Evolutionary conservation across 2,797 vertebrate species (phyloP).

Genomic region (Enteromius mattozi): DNA sequence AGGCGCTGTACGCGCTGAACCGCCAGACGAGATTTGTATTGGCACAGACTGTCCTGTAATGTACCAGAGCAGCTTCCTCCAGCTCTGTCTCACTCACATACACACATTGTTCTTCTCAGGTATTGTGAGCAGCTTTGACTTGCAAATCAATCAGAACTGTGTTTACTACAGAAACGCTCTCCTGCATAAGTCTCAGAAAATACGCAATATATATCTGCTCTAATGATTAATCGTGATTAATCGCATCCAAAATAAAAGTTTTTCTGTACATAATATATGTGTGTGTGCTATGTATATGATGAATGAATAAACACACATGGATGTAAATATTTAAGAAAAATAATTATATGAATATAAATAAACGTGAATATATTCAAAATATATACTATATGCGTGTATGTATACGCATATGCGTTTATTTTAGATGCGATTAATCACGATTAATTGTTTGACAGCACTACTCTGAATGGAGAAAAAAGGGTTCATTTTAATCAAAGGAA

Average conservation of each 20-base stretch:
- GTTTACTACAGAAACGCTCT: constrained; percentile 11
- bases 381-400: no score
- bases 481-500: background rate
- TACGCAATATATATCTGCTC: background rate
- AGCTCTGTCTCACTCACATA: background rate
- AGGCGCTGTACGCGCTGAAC: constrained; percentile 2
- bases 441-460: no score
- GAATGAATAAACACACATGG: no score
- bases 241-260: no score
- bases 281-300: no score
- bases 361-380: no score
- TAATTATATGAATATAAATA: no score
- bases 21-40: background rate
- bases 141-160: constrained; percentile 42
- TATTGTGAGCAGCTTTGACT: constrained; percentile 37
- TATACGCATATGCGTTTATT: no score
- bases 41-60: constrained; percentile 29
- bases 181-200: background rate
- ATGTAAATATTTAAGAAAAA: no score
- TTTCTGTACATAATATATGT: no score
- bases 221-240: no score
- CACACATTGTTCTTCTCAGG: background rate
- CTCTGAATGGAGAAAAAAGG: background rate
- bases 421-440: no score
- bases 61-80: constrained; percentile 6